Conservation (phyloP, 1,140 invertebrate species). For the Drosophila navojoa region DNA sequence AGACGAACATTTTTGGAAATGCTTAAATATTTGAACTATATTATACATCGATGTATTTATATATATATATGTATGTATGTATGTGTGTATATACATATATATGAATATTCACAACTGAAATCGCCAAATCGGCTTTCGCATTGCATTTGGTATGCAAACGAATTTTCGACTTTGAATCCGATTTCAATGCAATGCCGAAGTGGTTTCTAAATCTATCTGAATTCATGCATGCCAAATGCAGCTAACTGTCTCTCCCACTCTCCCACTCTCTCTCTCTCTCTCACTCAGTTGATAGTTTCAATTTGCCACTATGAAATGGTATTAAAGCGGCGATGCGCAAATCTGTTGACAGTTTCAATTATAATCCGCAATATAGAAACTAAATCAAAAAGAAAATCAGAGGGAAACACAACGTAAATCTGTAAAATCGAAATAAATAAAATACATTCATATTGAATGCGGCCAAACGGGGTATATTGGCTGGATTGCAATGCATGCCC, state of each 20-base stretch:
- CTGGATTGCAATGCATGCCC: too few species aligned
- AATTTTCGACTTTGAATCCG: too few species aligned
- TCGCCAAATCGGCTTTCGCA: too few species aligned
- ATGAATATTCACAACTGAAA: too few species aligned
- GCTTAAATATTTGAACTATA: background rate
- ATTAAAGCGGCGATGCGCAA: constrained; percentile 51
- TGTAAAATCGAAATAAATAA: background rate
- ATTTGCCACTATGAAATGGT: constrained; percentile 48
- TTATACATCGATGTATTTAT: background rate
- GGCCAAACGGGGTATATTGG: too few species aligned
- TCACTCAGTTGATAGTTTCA: constrained; percentile 42
- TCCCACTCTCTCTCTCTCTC: background rate
- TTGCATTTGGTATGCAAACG: too few species aligned
- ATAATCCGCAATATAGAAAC: constrained; percentile 24
- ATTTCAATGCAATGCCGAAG: background rate
- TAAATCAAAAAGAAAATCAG: background rate
- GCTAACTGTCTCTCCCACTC: background rate
- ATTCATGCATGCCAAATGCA: constrained; percentile 1
- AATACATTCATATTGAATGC: background rate
- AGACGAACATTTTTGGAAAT: too few species aligned
- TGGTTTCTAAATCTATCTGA: background rate
- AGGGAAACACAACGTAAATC: background rate
- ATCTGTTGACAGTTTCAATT: constrained; percentile 70
- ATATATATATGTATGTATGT: background rate
- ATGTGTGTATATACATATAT: background rate